A percentile compares a stretch with the other conserved stretches of the same genome.
These are phyloP conservation scores for Ptychadena robeensis DNA, from an alignment of 2,797 vertebrate genomes.

Conservation along the genomic window DNA sequence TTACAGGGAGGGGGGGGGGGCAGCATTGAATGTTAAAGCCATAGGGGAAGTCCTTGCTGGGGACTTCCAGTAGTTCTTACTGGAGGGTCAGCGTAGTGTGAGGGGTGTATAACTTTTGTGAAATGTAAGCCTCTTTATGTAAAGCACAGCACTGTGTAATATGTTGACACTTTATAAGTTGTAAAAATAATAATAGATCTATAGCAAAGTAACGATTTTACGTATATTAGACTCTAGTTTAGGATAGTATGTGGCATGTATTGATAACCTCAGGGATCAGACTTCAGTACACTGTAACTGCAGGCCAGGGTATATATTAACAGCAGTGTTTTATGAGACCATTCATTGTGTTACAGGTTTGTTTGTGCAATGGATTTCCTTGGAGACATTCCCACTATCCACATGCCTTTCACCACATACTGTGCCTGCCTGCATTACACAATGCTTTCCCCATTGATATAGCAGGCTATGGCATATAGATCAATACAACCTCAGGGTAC, in stretches of 20 bases:
- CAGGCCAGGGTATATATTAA: constrained; percentile 29
- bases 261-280: neutral
- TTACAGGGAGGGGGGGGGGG: too few relatives aligned
- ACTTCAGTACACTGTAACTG: neutral
- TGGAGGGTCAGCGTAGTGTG: too few relatives aligned
- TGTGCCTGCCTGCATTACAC: constrained; percentile 33
- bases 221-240: neutral
- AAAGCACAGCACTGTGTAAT: too few relatives aligned
- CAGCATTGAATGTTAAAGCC: too few relatives aligned
- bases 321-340: constrained; percentile 40
- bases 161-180: too few relatives aligned
- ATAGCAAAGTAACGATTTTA: neutral
- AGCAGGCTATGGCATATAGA: constrained; percentile 31
- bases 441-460: constrained; percentile 48
- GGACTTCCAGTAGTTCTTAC: too few relatives aligned
- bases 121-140: too few relatives aligned
- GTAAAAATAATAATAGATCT: too few relatives aligned
- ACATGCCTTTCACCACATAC: constrained; percentile 57
- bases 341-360: constrained; percentile 46
- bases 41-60: too few relatives aligned
- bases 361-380: constrained; percentile 54
- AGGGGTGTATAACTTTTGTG: too few relatives aligned
- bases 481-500: constrained; percentile 25
- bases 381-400: constrained; percentile 54
- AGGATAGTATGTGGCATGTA: constrained; percentile 4